A percentile compares a stretch with the other conserved stretches of the same genome.
Evolutionary conservation across 2,888 invertebrate species (phyloP).

Genomic region (Lasioglossum calceatum): DNA sequence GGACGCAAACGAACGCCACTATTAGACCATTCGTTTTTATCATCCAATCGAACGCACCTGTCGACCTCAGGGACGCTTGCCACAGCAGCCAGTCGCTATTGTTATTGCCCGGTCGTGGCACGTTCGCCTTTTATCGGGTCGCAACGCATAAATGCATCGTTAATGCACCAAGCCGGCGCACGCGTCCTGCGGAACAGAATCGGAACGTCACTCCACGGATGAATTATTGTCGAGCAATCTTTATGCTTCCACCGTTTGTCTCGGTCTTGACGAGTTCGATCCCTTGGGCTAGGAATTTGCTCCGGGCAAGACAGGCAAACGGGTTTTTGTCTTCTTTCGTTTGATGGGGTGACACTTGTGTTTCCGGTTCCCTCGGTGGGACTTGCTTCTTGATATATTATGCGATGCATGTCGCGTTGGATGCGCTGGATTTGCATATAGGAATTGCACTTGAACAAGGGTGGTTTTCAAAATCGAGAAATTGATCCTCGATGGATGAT

Average conservation of each 20-base stretch:
- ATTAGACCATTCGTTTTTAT: slow-evolving; percentile 67
- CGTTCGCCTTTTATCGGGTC: slow-evolving; percentile 39
- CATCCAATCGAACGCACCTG: slow-evolving; percentile 62
- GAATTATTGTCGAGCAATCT: slow-evolving; percentile 3
- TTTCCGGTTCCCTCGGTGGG: no score
- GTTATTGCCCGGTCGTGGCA: slow-evolving; percentile 20
- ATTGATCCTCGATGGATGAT: not conserved
- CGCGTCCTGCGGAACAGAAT: not conserved
- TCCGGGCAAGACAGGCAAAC: not conserved
- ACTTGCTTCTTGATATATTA: not conserved
- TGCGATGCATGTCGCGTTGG: not conserved
- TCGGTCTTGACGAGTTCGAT: not conserved
- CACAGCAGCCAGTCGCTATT: not conserved
- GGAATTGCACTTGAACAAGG: not conserved
- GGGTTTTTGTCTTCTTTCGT: not conserved
- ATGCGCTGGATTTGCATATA: not conserved
- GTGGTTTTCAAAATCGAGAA: not conserved
- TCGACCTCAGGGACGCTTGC: slow-evolving; percentile 9
- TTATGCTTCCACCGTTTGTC: not conserved
- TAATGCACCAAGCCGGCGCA: slow-evolving; percentile 16
- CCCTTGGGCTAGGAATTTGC: not conserved
- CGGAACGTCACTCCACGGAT: not conserved
- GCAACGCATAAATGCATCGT: slow-evolving; percentile 31
- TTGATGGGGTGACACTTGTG: not conserved
- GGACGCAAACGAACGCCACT: not conserved